Evolutionary conservation across 2,888 invertebrate genomes (phyloP), one percentile per base, ranked within the genome.

Genomic region (Amaurobius ferox): DNA sequence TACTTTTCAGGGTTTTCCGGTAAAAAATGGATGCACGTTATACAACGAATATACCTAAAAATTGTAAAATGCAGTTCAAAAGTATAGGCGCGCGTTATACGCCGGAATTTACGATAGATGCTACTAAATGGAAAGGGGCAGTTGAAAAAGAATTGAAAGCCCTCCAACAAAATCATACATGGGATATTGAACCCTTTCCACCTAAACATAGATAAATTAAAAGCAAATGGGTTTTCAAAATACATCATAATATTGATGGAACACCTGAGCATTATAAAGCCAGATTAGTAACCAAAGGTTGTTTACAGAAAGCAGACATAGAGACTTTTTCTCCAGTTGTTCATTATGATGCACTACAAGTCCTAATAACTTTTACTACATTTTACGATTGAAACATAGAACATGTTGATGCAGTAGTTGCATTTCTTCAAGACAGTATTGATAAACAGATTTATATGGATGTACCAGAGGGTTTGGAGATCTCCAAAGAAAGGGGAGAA

Each of bases 291-390:
- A 88, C 88, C 3, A 87, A 88, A 35, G 89, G 89, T 0, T 90
- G 40, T 28, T 61, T 74, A 5, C 88, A 90, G 48, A 35, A 73
- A 28, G 48, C 71, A 9, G 86, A 89, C 13, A 73, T n/a, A n/a
- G 89, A 89, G 73, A 89, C 89, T 11, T 89, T 88, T 61, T 70
- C 87, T 0, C 89, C 89, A 40, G 89, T 89, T 13, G 87, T 89
- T 13, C 28, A 68, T 9, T 87, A 79, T 19, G 64, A 61, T 32
- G 87, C 88, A 16, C 35, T 89, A 9, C 26, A 89, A 29, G 71
- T 88, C 16, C 32, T 89, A 30, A 28, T 89, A 1, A 81, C 88
- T 19, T 28, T 76, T 44, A 83, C 88, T 19, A 87, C 74, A 7
- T 26, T 71, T 16, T 48, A 74, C 26, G 62, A 81, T 48, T 40